Base-by-base conservation (phyloP, 92 coral and sea anemone species). In the Epizoanthus scotinus region DNA sequence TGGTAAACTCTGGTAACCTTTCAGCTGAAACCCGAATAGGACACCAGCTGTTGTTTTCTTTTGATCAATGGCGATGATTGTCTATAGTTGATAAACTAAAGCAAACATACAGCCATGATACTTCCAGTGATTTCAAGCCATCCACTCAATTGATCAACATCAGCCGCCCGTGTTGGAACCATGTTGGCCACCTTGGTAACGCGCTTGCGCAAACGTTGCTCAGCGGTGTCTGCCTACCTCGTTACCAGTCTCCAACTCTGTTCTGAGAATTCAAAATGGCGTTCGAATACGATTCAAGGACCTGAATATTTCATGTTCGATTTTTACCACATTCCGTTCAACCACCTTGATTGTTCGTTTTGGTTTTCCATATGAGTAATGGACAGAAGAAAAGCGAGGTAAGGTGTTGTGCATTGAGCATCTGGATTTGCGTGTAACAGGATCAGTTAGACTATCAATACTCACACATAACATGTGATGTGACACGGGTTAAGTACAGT, bases 291-390 rank as follows among this genome's bases (percentile, higher is more conserved):
- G 24, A 22, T 10, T 22, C 52, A 44, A 12, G 52, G 54, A n/a
- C n/a, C n/a, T 55, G 29, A 26, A 28, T 31, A 8, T 8, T 44
- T 44, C 52, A 8, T 44, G 52, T 44, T 44, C 14, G 15, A 12
- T 29, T 57, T 34, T 5, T 1, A 2, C 15, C 14, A 19, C 8
- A 19, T 57, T 29, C 12, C 25, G 13, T 27, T 36, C 53, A 34
- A 9, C 10, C 52, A 44, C 14, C 15, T 73, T 25, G 58, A 13
- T 57, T 12, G 20, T 34, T 73, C 6, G 31, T 26, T 13, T 19
- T 19, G 53, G 2, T 56, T 31, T 73, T 58, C 66, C 67, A 57
- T 31, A 74, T 74, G 54, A 74, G 67, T 74, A 38, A 74, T 74
- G 79, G 79, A 15, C 54, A 20, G 24, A 29, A 74, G 13, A 55